A percentile compares a stretch with the other conserved stretches of the same genome.
phyloP scores from a whole-genome alignment of 1,140 invertebrate genomes.

The Drosophila watanabei region DNA sequence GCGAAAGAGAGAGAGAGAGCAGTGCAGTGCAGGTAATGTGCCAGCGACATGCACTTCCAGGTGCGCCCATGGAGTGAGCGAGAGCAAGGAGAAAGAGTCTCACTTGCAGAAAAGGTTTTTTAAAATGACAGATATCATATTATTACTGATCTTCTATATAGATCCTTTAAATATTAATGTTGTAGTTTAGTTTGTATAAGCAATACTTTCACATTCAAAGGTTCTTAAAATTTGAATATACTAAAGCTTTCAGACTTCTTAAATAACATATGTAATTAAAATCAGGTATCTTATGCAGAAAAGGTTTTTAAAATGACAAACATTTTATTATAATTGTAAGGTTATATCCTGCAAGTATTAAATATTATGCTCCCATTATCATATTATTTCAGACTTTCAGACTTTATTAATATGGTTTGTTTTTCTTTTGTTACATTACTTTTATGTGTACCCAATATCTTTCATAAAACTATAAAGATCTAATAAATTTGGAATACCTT shows the following conservation, averaged over 20 bases:
- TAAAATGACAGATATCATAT: not conserved
- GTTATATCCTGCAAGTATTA: too few species aligned
- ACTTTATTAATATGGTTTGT: not conserved
- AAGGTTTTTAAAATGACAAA: not conserved
- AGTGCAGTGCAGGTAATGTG: constrained; percentile 64
- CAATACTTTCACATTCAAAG: too few species aligned
- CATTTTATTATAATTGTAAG: not conserved
- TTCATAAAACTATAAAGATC: not conserved
- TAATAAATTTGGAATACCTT: too few species aligned
- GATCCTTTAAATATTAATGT: not conserved
- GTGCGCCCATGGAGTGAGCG: constrained; percentile 16
- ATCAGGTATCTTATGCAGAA: not conserved
- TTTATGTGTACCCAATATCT: not conserved
- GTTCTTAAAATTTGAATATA: too few species aligned
- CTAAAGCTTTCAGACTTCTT: too few species aligned
- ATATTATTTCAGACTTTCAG: too few species aligned
- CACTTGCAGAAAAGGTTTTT: constrained; percentile 10
- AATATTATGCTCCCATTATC: too few species aligned
- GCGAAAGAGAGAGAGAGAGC: too few species aligned
- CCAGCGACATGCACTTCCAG: constrained; percentile 70
- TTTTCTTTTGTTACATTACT: not conserved
- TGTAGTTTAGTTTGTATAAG: too few species aligned
- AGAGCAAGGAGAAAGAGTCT: not conserved
- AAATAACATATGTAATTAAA: too few species aligned
- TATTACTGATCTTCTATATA: not conserved